Conservation (phyloP, 2,797 vertebrate species). For the Netta rufina region DNA sequence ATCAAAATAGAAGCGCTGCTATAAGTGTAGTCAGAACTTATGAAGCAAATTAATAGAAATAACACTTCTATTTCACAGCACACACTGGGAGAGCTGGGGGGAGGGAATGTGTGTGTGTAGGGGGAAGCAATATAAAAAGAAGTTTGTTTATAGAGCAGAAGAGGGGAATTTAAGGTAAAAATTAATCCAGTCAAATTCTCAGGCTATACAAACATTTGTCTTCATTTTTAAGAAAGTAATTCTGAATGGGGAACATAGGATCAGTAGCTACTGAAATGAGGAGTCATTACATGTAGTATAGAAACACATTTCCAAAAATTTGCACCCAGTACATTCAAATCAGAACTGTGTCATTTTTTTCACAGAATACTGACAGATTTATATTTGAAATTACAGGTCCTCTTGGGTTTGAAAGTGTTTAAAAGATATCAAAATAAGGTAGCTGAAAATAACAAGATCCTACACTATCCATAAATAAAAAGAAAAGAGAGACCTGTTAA, state of each 20-base stretch:
- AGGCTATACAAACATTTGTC: not conserved
- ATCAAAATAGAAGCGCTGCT: not conserved
- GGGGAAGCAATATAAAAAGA: not conserved
- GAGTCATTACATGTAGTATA: rapidly evolving
- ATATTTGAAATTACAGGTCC: not conserved
- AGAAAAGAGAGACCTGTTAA: not conserved
- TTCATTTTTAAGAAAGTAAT: not conserved
- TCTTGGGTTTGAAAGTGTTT: not conserved
- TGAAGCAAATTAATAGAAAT: not conserved
- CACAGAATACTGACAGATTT: not conserved
- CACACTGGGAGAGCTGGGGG: too few relatives aligned
- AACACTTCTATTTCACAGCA: not conserved
- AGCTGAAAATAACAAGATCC: not conserved
- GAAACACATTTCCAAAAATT: not conserved
- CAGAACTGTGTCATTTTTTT: not conserved
- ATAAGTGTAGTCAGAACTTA: not conserved
- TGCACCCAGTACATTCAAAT: not conserved
- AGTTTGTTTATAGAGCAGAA: not conserved
- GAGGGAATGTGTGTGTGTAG: too few relatives aligned
- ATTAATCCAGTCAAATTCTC: not conserved
- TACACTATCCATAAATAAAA: not conserved
- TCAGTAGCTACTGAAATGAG: not conserved
- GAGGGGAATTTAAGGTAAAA: not conserved
- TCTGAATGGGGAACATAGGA: not conserved
- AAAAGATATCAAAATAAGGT: not conserved